These are phyloP conservation scores for Alectura lathami DNA, from an alignment of 2,113 vertebrate species.

Conservation along the genomic window DNA sequence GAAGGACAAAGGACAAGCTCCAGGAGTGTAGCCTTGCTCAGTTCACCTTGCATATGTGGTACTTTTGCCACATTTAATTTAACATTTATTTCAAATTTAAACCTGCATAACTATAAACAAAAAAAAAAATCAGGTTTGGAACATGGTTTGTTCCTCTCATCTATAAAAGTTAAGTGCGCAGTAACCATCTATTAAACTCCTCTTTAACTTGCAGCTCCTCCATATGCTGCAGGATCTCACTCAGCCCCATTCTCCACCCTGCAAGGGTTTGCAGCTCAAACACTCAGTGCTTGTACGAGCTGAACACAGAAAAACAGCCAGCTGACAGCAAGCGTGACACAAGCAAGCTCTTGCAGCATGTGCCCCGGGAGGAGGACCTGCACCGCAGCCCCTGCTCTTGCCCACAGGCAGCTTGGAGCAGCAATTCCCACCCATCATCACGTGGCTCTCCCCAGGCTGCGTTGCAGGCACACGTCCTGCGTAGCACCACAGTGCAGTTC, in stretches of 20 bases:
- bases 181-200: background rate
- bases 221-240: background rate
- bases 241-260: background rate
- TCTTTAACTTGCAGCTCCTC: background rate
- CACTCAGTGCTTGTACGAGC: rapidly evolving
- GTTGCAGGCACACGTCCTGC: rapidly evolving
- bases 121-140: background rate
- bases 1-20: background rate
- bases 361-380: background rate
- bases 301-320: background rate
- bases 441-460: background rate
- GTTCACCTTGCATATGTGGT: background rate
- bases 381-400: rapidly evolving
- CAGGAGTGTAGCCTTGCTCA: rapidly evolving
- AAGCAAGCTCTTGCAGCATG: background rate
- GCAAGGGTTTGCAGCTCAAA: background rate
- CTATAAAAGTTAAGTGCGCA: background rate
- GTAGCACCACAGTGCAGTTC: rapidly evolving
- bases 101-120: background rate
- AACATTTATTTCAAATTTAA: background rate
- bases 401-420: background rate
- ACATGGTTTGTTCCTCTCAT: background rate
- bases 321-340: background rate
- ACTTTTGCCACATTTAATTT: background rate
- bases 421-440: background rate